Conservation (phyloP, 1,140 invertebrate species). For the Watersipora subatra region DNA sequence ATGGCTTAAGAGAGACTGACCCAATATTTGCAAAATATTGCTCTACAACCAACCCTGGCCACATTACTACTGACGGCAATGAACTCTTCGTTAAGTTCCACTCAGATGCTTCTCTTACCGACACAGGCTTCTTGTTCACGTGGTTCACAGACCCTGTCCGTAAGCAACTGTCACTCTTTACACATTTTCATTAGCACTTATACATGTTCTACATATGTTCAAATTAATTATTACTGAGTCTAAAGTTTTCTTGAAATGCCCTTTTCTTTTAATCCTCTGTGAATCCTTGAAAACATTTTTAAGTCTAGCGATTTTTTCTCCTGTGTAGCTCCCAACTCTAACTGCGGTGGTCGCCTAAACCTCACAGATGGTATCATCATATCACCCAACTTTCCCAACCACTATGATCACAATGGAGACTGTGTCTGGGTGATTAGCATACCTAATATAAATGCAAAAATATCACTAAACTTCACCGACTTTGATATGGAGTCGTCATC, state of each 20-base stretch:
- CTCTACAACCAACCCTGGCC: slow-evolving; percentile 32
- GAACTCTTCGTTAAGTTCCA: slow-evolving; percentile 52
- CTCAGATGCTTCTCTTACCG: slow-evolving; percentile 44
- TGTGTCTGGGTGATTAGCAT: slow-evolving; percentile 38
- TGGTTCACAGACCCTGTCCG: slow-evolving; percentile 36
- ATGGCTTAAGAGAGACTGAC: slow-evolving; percentile 51
- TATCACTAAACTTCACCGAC: slow-evolving; percentile 57
- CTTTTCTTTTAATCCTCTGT: too few species aligned
- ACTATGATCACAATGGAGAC: slow-evolving; percentile 24
- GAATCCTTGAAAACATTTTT: too few species aligned
- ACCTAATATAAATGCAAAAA: slow-evolving; percentile 41
- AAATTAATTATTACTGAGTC: too few species aligned
- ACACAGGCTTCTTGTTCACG: slow-evolving; percentile 51
- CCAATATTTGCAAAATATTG: slow-evolving; percentile 50
- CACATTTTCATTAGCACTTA: too few species aligned
- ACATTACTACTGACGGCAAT: slow-evolving; percentile 50
- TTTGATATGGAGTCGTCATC: slow-evolving; percentile 33
- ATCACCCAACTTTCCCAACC: slow-evolving; percentile 24
- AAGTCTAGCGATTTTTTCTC: too few species aligned
- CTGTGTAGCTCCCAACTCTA: too few species aligned
- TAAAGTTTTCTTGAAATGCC: too few species aligned
- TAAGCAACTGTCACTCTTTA: too few species aligned
- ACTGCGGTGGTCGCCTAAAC: slow-evolving; percentile 25
- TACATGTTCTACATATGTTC: too few species aligned
- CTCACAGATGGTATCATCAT: slow-evolving; percentile 30